Evolutionary conservation across 2,113 vertebrate genomes (phyloP).

Genomic region (Tupaia chinensis): DNA sequence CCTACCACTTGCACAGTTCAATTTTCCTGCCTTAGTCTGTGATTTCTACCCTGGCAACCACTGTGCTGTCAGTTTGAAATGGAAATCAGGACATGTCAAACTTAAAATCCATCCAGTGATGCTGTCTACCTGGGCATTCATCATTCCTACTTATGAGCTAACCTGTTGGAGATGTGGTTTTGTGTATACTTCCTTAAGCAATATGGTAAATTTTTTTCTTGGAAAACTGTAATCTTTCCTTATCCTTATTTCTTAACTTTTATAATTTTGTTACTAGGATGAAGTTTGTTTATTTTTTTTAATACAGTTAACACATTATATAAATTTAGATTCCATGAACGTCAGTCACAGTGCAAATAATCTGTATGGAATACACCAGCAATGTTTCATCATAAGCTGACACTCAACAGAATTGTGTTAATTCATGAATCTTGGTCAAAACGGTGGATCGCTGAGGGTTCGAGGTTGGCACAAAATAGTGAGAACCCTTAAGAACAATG

Average conservation of each 20-base stretch:
- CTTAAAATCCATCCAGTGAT: background rate
- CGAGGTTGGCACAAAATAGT: background rate
- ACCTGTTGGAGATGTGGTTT: background rate
- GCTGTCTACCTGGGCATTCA: background rate
- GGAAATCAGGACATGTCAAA: conserved; percentile 24
- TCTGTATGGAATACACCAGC: background rate
- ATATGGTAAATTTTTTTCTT: background rate
- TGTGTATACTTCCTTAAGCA: background rate
- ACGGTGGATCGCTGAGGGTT: background rate
- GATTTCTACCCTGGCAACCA: conserved; percentile 6
- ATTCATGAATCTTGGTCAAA: conserved; percentile 4
- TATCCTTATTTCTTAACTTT: background rate
- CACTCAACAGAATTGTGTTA: background rate
- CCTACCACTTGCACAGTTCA: background rate
- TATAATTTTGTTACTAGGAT: conserved; percentile 18
- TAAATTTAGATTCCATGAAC: background rate
- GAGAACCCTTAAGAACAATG: background rate
- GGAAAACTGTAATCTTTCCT: background rate
- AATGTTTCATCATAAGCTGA: background rate
- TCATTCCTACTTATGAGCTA: background rate
- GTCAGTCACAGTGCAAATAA: background rate
- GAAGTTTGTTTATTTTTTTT: background rate
- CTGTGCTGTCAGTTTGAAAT: background rate
- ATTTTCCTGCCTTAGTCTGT: background rate
- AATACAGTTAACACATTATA: background rate